Evolutionary conservation across 2,888 invertebrate species (phyloP), one percentile per base, ranked within the genome.

Genomic region (Parelbella ahira): DNA sequence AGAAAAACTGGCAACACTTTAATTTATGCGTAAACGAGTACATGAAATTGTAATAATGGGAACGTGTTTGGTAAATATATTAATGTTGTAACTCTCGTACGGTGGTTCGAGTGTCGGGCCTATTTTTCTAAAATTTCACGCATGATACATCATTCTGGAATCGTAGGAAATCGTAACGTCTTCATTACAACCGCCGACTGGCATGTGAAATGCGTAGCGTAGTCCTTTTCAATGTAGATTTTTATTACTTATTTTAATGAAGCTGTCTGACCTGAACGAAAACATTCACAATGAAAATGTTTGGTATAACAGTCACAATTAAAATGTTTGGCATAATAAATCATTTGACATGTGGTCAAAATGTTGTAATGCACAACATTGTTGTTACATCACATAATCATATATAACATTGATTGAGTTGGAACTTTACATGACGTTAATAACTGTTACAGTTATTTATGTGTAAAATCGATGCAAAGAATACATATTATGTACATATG

Each of bases 21-120:
- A 86, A 87, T 86, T 84, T 87, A 87, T 87, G 79, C 79, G 63
- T 63, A 68, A 79, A 69, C 71, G 78, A 86, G 84, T 87, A 86
- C 86, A 86, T 87, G 84, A 86, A 87, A 86, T 79, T 63, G 76
- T 86, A 83, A 86, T 86, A 86, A 87, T 83, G 77, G 82, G 67
- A 81, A 73, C 77, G 77, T 82, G 84, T 86, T 80, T 83, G 70
- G 86, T 86, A 86, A 86, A 87, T 84, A 86, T 76, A 83, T 79
- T 82, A 84, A 80, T 77, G 75, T 77, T 78, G 83, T 84, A 83
- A 81, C 70, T 82, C 80, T 75, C 63, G 58, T 56, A 68, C 83
- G 83, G 77, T 71, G 75, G 65, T 71, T 60, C 62, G 56, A 67
- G 64, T 62, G 70, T 60, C 63, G 63, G 63, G 63, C 67, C 56